Percentiles rank a stretch among this genome's conserved stretches.
Conservation (phyloP, 2,113 vertebrate genomes). For the Diphyllodes magnificus region DNA sequence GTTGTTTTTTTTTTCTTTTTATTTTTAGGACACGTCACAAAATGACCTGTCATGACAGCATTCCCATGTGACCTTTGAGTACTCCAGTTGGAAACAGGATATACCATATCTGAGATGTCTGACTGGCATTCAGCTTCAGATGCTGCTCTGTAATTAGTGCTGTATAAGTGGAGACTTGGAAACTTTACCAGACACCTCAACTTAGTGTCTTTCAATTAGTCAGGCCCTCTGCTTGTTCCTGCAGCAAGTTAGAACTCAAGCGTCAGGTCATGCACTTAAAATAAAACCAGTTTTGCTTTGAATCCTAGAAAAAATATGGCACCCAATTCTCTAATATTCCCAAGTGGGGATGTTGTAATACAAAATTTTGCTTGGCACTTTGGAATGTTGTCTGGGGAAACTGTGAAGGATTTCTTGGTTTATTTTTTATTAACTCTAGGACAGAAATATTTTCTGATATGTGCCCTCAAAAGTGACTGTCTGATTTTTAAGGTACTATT, state of each 20-base stretch:
- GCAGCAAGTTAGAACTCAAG: background rate
- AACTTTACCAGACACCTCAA: background rate
- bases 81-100: background rate
- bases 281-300: background rate
- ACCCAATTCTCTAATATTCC: background rate
- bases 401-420: background rate
- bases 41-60: background rate
- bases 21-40: background rate
- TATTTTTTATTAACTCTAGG: background rate
- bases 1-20: background rate
- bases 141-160: background rate
- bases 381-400: background rate
- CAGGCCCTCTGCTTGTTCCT: background rate
- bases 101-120: background rate
- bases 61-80: background rate
- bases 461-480: background rate
- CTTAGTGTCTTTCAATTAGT: background rate
- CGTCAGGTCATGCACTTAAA: background rate
- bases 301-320: background rate
- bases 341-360: background rate
- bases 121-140: background rate
- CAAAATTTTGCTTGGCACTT: background rate
- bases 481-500: constrained; percentile 82
- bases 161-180: background rate
- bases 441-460: background rate